Evolutionary conservation across 1,140 invertebrate species (phyloP).

Genomic region (Muscidifurax raptorellus): DNA sequence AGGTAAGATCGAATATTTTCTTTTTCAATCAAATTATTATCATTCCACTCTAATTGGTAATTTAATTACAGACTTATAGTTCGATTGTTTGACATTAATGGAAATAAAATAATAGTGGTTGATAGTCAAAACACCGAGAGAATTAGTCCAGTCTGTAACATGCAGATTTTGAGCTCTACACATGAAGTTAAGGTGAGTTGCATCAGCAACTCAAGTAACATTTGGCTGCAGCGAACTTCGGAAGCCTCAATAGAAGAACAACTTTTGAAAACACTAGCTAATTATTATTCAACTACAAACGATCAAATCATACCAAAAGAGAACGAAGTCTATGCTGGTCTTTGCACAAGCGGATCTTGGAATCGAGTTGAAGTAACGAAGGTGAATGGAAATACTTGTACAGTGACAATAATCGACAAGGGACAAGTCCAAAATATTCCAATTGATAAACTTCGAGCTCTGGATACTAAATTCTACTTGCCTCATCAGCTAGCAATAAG

Average conservation of each 20-base stretch:
- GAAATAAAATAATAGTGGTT: slow-evolving; percentile 77
- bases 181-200: slow-evolving; percentile 75
- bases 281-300: slow-evolving; percentile 76
- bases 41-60: neutral
- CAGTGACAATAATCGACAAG: slow-evolving; percentile 76
- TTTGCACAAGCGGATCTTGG: slow-evolving; percentile 79
- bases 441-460: slow-evolving; percentile 53
- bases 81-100: slow-evolving; percentile 76
- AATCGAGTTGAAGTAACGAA: slow-evolving; percentile 66
- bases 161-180: slow-evolving; percentile 76
- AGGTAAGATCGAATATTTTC: slow-evolving; percentile 68
- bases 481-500: slow-evolving; percentile 76
- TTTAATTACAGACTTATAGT: slow-evolving; percentile 76
- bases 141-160: slow-evolving; percentile 76
- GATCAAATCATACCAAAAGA: slow-evolving; percentile 63
- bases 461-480: slow-evolving; percentile 77
- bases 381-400: slow-evolving; percentile 46
- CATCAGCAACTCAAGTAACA: slow-evolving; percentile 73
- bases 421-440: slow-evolving; percentile 73
- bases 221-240: slow-evolving; percentile 78
- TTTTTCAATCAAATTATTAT: neutral
- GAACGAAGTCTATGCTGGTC: slow-evolving; percentile 78
- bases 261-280: slow-evolving; percentile 76
- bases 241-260: slow-evolving; percentile 70
- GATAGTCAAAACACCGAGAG: slow-evolving; percentile 73